Conservation (phyloP, 2,888 invertebrate genomes). For the Amphipoea oculea region DNA sequence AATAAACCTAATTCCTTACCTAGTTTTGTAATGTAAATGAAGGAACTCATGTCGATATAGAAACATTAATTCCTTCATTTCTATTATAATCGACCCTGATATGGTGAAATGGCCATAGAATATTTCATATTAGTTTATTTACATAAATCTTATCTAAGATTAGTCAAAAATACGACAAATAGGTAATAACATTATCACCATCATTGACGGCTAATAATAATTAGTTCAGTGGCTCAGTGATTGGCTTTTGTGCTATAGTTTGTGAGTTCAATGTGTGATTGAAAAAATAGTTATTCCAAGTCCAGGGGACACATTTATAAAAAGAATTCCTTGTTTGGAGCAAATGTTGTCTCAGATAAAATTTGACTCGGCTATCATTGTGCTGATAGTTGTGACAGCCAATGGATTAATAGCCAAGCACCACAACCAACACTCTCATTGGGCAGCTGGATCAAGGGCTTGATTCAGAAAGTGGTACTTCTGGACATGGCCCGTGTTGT, state of each 20-base stretch:
- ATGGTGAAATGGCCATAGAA: constrained; percentile 12
- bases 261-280: background rate
- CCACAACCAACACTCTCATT: background rate
- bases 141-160: constrained; percentile 1
- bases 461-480: background rate
- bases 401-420: background rate
- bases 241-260: background rate
- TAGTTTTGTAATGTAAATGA: background rate
- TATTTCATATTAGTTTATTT: constrained; percentile 1
- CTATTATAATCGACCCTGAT: background rate
- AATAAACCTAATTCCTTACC: background rate
- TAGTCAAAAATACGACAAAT: background rate
- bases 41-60: background rate
- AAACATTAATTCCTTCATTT: background rate
- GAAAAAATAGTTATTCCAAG: background rate
- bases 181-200: background rate
- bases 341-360: background rate
- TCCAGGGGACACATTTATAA: too few species aligned
- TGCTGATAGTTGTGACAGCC: background rate
- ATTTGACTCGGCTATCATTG: background rate
- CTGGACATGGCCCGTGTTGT: background rate
- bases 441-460: background rate
- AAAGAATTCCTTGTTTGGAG: background rate
- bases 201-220: constrained; percentile 4
- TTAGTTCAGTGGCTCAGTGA: constrained; percentile 2